Evolutionary conservation across 2,888 invertebrate species (phyloP), one percentile per base, ranked within the genome.

Genomic region (Ephialtes manifestator): DNA sequence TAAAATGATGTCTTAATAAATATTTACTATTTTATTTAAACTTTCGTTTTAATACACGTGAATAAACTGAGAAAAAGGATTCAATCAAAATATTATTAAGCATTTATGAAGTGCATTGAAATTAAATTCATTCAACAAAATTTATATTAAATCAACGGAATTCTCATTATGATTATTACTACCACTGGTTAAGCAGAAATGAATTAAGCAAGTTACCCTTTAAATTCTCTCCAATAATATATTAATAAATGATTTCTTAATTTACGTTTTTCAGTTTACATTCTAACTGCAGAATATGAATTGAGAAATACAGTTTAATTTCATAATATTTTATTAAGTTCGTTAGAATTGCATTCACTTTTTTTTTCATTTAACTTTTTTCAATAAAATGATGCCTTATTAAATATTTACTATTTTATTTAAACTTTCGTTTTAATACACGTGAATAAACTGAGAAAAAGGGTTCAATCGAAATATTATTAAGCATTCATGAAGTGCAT

Each of bases 1-100:
- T 39, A 39, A 39, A n/a, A n/a, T n/a, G n/a, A 15, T 72, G 58
- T n/a, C n/a, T 28, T 13, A 46, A 20, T 35, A 67, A 1, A 48
- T 55, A 51, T 77, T 78, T 35, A 46, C 65, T 46, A 46, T 60
- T 46, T n/a, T 39, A 7, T 67, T 10, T 46, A 18, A 15, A 78
- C 67, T 20, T 77, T 31, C 20, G 2, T 18, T 8, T 7, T 31
- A 31, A 31, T 5, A 31, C 31, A 31, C 5, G 2, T 31, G 2
- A 5, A 31, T 31, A 31, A 31, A 31, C 5, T 11, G 43, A 43
- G 5, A 31, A 3, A 60, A 7, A 4, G 15, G 4, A 4, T 4
- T 35, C 11, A n/a, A 63, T 35, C 55, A 11, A n/a, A 60, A 7
- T 13, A 51, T n/a, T n/a, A 18, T 15, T 48, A 48, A 51, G 5